Conservation (phyloP, 2,797 vertebrate species). For the Mus caroli region DNA sequence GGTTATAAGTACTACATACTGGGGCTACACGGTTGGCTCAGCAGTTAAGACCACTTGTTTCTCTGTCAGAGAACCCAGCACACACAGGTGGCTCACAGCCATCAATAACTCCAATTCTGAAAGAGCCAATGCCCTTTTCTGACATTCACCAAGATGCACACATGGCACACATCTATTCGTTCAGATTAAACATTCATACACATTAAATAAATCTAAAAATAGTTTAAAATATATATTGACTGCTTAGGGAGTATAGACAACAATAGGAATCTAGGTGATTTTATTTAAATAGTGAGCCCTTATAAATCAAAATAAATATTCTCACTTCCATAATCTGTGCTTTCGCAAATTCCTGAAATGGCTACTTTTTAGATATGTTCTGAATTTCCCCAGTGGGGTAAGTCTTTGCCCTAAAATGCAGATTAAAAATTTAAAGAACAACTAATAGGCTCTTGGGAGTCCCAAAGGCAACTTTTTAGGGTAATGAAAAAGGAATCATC, state of each 20-base stretch:
- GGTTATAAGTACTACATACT: background rate
- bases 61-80: background rate
- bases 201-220: background rate
- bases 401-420: constrained; percentile 50
- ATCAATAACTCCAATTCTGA: background rate
- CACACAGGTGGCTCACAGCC: background rate
- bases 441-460: constrained; percentile 7
- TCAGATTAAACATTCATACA: no score
- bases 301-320: constrained; percentile 12
- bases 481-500: background rate
- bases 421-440: constrained; percentile 36
- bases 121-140: background rate
- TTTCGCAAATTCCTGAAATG: constrained; percentile 27
- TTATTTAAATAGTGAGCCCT: background rate
- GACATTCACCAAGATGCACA: background rate
- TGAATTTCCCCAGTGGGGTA: background rate
- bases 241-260: background rate
- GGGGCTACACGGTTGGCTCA: background rate
- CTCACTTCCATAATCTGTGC: background rate
- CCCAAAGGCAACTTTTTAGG: constrained; percentile 30
- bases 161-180: background rate
- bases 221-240: background rate
- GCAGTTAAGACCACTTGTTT: no score
- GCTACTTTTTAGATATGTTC: background rate
- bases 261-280: background rate